Conservation (phyloP, 1,140 invertebrate species). For the Mesaphorura yosii region DNA sequence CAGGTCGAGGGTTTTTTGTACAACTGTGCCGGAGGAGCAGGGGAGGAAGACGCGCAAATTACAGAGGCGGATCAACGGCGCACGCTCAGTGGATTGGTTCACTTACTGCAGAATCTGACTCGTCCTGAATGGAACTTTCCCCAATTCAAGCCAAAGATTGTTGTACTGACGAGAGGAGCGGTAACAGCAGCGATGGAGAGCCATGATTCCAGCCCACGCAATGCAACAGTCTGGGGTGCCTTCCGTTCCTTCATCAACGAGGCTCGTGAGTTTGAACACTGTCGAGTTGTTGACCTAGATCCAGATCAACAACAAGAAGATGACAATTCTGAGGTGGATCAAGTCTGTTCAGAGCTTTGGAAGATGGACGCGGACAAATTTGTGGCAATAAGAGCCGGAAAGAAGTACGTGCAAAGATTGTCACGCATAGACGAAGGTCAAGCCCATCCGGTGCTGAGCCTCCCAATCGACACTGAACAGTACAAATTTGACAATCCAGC, state of each 20-base stretch:
- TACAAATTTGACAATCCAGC: constrained; percentile 4
- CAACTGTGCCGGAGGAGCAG: neutral
- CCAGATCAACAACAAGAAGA: neutral
- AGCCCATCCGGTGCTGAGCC: neutral
- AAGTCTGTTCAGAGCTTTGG: neutral
- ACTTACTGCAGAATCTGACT: constrained; percentile 7
- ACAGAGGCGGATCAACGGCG: neutral
- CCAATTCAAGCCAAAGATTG: constrained; percentile 3
- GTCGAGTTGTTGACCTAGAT: constrained; percentile 9
- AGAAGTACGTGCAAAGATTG: constrained; percentile 3
- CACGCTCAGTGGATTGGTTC: neutral
- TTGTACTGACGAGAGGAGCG: constrained; percentile 14
- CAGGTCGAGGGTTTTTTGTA: constrained; percentile 12
- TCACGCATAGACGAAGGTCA: constrained; percentile 3
- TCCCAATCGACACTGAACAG: constrained; percentile 3
- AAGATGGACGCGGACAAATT: no score
- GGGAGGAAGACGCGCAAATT: neutral
- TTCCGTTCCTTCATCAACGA: constrained; percentile 11
- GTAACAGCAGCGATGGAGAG: constrained; percentile 4
- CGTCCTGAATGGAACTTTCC: neutral
- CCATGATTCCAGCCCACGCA: neutral
- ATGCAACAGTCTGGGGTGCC: constrained; percentile 7
- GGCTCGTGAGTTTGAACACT: neutral
- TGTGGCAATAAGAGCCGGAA: neutral
- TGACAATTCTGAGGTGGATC: neutral